Conservation (phyloP, 2,113 vertebrate species). For the Panurus biarmicus region DNA sequence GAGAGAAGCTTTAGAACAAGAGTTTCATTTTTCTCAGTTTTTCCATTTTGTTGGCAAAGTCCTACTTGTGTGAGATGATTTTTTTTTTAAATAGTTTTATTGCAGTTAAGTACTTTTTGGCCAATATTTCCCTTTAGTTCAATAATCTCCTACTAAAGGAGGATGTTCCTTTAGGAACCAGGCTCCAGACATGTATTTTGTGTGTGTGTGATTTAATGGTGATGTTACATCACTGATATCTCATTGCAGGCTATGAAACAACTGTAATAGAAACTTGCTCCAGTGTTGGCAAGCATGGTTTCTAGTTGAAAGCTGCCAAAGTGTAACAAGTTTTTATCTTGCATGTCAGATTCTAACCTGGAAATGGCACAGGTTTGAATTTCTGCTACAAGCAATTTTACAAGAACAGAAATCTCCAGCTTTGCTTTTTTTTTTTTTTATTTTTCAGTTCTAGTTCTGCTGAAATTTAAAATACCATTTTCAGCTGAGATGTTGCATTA, state of each 20-base stretch:
- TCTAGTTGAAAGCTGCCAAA: neutral
- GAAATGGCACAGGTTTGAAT: neutral
- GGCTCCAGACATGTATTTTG: neutral
- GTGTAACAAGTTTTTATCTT: neutral
- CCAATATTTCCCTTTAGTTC: neutral
- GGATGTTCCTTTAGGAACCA: neutral
- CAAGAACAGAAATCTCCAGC: neutral
- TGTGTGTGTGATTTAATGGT: neutral
- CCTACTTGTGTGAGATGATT: neutral
- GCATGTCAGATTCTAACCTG: neutral
- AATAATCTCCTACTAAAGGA: neutral
- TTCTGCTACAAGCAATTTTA: neutral
- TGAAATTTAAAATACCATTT: neutral
- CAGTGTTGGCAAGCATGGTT: neutral
- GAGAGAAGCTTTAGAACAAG: neutral
- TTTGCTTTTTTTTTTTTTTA: neutral
- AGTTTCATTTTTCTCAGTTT: neutral
- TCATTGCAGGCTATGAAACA: neutral
- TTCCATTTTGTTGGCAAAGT: neutral
- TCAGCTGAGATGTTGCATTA: neutral
- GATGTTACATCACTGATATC: neutral
- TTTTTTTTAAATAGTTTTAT: neutral
- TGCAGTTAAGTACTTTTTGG: neutral
- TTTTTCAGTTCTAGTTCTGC: neutral
- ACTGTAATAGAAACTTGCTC: neutral